Evolutionary conservation across 2,888 invertebrate species (phyloP).

Genomic region (Meganola albula): DNA sequence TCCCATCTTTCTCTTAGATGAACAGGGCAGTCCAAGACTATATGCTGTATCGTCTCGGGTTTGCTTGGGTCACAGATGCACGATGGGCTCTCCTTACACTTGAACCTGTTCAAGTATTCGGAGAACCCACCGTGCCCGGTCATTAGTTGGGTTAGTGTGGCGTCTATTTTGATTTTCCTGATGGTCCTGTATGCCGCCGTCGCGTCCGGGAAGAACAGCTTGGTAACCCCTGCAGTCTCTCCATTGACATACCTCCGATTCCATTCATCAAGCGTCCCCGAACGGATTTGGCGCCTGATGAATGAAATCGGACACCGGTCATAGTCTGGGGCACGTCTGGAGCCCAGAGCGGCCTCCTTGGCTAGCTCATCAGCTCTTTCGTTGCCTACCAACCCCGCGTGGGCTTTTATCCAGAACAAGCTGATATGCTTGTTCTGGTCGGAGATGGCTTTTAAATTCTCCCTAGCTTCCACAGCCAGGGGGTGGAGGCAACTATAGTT

Average conservation of each 20-base stretch:
- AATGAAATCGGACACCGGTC: slow-evolving; percentile 11
- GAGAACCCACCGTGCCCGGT: slow-evolving; percentile 18
- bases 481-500: slow-evolving; percentile 7
- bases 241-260: slow-evolving; percentile 8
- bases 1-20: neutral
- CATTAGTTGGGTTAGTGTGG: slow-evolving; percentile 2
- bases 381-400: slow-evolving; percentile 14
- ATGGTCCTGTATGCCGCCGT: slow-evolving; percentile 2
- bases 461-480: slow-evolving; percentile 10
- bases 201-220: slow-evolving; percentile 14
- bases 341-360: slow-evolving; percentile 6
- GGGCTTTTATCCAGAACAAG: slow-evolving; percentile 18
- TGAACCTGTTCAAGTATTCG: slow-evolving; percentile 12
- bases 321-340: slow-evolving; percentile 2
- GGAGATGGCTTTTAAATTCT: too few relatives aligned
- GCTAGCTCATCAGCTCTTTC: slow-evolving; percentile 18
- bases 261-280: slow-evolving; percentile 10
- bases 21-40: slow-evolving; percentile 6
- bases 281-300: slow-evolving; percentile 10
- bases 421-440: too few relatives aligned
- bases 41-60: slow-evolving; percentile 2
- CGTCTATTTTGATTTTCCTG: neutral
- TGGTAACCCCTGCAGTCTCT: slow-evolving; percentile 7
- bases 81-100: slow-evolving; percentile 13
- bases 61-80: slow-evolving; percentile 12